Conservation (phyloP, 1,140 invertebrate species). For the Stenopsyche tienmushanensis region DNA sequence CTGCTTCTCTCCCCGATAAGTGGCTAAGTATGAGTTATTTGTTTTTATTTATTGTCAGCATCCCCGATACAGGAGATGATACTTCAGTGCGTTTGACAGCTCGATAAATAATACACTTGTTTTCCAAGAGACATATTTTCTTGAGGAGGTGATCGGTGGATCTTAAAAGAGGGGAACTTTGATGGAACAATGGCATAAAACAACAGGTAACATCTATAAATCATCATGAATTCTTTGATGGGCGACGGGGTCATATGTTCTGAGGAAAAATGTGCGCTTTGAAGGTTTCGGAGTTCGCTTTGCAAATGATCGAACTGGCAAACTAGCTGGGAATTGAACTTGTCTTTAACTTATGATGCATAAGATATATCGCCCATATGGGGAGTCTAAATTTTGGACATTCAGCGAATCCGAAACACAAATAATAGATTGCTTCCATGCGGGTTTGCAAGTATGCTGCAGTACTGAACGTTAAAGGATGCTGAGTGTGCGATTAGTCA, state of each 20-base stretch:
- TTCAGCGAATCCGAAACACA: too few relatives aligned
- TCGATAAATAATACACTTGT: conserved; percentile 37
- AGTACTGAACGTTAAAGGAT: too few relatives aligned
- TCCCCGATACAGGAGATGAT: not conserved
- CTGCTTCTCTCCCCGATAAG: conserved; percentile 23
- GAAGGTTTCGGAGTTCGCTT: too few relatives aligned
- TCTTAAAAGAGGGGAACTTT: conserved; percentile 2
- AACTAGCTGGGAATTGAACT: too few relatives aligned
- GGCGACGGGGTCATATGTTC: conserved; percentile 5
- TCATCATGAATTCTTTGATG: conserved; percentile 23
- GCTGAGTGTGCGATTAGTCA: too few relatives aligned
- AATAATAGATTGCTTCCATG: too few relatives aligned
- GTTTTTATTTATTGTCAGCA: conserved; percentile 31
- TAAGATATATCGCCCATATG: too few relatives aligned
- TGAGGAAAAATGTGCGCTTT: too few relatives aligned
- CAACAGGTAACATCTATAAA: conserved; percentile 28
- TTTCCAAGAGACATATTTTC: conserved; percentile 4
- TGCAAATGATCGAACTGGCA: too few relatives aligned
- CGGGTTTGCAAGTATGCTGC: too few relatives aligned
- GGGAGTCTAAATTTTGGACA: too few relatives aligned
- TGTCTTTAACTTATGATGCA: too few relatives aligned
- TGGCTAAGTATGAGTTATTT: conserved; percentile 7
- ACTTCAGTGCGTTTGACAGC: conserved; percentile 32
- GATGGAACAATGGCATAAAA: conserved; percentile 3
- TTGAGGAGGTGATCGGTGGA: conserved; percentile 2